Percentiles rank a stretch among this genome's conserved stretches.
These are phyloP conservation scores for Scolanthus callimorphus DNA, from an alignment of 92 coral and sea anemone species.

Conservation along the genomic window DNA sequence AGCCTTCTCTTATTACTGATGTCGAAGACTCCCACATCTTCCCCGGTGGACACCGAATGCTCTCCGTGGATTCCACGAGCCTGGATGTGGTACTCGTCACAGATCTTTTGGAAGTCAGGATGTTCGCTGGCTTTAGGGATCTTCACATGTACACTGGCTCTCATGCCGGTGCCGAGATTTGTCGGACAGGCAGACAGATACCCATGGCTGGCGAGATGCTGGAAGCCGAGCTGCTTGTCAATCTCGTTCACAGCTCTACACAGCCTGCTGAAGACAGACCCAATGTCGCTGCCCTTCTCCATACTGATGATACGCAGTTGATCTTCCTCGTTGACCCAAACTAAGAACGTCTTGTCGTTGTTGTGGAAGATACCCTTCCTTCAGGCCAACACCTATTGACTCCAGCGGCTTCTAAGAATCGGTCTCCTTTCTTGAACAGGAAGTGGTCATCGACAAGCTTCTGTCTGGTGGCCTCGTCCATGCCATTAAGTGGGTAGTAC, in stretches of 20 bases:
- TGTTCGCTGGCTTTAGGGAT: slow-evolving; percentile 78
- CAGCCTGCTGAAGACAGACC: slow-evolving; percentile 74
- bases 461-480: slow-evolving; percentile 56
- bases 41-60: slow-evolving; percentile 82
- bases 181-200: slow-evolving; percentile 85
- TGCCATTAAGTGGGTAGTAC: slow-evolving; percentile 56
- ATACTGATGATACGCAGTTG: slow-evolving; percentile 91
- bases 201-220: slow-evolving; percentile 61
- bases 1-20: slow-evolving; percentile 82
- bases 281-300: slow-evolving; percentile 83
- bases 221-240: slow-evolving; percentile 73
- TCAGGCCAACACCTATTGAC: slow-evolving; percentile 81
- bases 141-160: slow-evolving; percentile 91
- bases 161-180: slow-evolving; percentile 90
- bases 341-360: slow-evolving; percentile 78
- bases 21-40: slow-evolving; percentile 84
- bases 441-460: slow-evolving; percentile 61
- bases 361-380: slow-evolving; percentile 96
- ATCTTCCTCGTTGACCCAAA: slow-evolving; percentile 94
- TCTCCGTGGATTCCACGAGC: slow-evolving; percentile 91
- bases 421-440: slow-evolving; percentile 64
- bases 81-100: slow-evolving; percentile 58
- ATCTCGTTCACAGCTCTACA: slow-evolving; percentile 75
- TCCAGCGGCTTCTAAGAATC: slow-evolving; percentile 81
- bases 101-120: slow-evolving; percentile 57